These are phyloP conservation scores for Brachionus calyciflorus DNA, from an alignment of 1,140 invertebrate genomes.

Conservation along the genomic window DNA sequence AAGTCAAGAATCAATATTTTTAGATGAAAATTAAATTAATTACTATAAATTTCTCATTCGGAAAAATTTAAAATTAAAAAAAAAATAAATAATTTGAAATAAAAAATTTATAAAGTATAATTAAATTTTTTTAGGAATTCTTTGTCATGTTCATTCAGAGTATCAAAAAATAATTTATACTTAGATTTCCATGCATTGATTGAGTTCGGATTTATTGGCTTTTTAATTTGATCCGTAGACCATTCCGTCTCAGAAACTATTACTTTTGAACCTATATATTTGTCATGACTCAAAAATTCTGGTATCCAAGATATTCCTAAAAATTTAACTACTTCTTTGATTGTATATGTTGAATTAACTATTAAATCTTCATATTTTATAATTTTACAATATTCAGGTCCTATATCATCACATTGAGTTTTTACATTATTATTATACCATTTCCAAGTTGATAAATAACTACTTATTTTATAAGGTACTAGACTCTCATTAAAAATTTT, in stretches of 20 bases:
- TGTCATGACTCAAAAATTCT: constrained; percentile 91
- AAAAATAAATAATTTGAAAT: no score
- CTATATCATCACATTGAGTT: constrained; percentile 71
- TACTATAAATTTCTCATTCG: no score
- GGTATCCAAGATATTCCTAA: constrained; percentile 90
- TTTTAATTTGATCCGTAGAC: constrained; percentile 96
- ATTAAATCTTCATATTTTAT: constrained; percentile 95
- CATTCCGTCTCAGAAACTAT: constrained; percentile 74
- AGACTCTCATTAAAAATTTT: neutral
- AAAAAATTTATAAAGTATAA: no score
- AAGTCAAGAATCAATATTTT: no score
- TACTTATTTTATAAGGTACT: constrained; percentile 71
- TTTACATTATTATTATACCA: constrained; percentile 88
- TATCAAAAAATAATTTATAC: no score
- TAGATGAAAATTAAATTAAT: no score
- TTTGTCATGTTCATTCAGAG: no score
- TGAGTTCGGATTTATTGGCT: constrained; percentile 92
- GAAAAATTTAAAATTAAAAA: no score
- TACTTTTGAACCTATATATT: constrained; percentile 92
- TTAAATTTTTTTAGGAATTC: no score
- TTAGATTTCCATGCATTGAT: constrained; percentile 90
- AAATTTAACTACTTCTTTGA: constrained; percentile 84
- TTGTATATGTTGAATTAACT: constrained; percentile 81
- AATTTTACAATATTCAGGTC: constrained; percentile 72
- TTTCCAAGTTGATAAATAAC: constrained; percentile 93